These are phyloP conservation scores for Hemicentrotus pulcherrimus DNA, from an alignment of 35 echinoderm and acorn worm genomes.

Conservation along the genomic window DNA sequence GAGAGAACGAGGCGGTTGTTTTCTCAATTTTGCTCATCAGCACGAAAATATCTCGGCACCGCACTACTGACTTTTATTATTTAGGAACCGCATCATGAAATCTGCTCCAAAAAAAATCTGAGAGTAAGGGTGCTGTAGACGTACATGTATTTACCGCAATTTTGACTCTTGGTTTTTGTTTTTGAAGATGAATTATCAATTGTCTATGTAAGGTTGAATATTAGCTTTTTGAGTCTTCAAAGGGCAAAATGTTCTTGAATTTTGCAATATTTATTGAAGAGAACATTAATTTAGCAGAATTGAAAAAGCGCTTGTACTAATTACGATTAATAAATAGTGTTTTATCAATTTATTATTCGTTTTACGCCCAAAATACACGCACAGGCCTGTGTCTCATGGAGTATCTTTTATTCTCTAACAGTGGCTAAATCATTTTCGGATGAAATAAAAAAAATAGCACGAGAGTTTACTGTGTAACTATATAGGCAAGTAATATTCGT, in stretches of 20 bases:
- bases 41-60: neutral
- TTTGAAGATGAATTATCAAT: neutral
- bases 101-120: neutral
- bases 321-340: no score
- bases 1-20: neutral
- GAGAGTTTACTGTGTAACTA: no score
- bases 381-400: no score
- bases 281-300: no score
- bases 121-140: neutral
- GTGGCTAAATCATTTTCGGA: no score
- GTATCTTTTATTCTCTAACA: no score
- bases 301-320: no score
- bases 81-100: neutral
- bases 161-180: neutral
- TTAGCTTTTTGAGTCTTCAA: neutral
- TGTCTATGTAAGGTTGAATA: neutral
- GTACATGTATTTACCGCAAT: neutral
- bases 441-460: no score
- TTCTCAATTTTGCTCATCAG: conserved; percentile 9
- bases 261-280: no score
- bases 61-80: conserved; percentile 9
- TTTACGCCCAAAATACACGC: no score
- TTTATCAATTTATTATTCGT: no score
- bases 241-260: neutral
- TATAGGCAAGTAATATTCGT: no score